Base-by-base conservation (phyloP, 2,888 invertebrate species). In the Plagodis dolabraria region DNA sequence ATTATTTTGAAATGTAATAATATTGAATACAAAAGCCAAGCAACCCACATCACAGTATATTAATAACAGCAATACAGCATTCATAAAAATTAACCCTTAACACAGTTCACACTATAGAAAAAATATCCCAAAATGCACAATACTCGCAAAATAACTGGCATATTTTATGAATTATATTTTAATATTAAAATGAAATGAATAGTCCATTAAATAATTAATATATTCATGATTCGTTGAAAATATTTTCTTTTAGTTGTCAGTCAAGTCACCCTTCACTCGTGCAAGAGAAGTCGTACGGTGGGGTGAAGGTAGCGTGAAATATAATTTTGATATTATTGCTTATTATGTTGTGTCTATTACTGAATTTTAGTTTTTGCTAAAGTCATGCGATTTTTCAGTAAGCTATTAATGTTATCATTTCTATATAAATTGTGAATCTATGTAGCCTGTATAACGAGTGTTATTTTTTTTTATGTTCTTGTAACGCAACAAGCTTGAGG, bases 171-270 rank as follows among this genome's bases (percentile, higher is more conserved):
- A 76, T 79, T 80, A 80, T 71, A 72, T 72, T 72, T 58, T 56
- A 52, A 69, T 68, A 66, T 63, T 64, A 57, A 63, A 66, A 68
- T 72, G 68, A 74, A 75, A 79, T 80, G 79, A 81, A 83, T 82
- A 75, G 79, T 78, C 80, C 79, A 79, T 84, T 82, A 80, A 76
- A 81, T 85, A 89, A 90, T 90, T 88, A 90, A 88, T 89, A 54
- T 69, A 90, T 89, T 87, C 87, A 88, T 83, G 77, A 74, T 78
- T 77, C 73, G 80, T 86, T 80, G 79, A 85, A 79, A 83, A 76
- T 68, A 69, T 69, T 79, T 80, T 83, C 84, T 84, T 84, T 91
- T 84, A 87, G 75, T 72, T 83, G 90, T 90, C 91, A 87, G 82
- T 91, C 91, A 91, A 74, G 62, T 66, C 49, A 66, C 77, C 80